phyloP scores from a whole-genome alignment of 2,888 invertebrate genomes.

The Phasia obesa region DNA sequence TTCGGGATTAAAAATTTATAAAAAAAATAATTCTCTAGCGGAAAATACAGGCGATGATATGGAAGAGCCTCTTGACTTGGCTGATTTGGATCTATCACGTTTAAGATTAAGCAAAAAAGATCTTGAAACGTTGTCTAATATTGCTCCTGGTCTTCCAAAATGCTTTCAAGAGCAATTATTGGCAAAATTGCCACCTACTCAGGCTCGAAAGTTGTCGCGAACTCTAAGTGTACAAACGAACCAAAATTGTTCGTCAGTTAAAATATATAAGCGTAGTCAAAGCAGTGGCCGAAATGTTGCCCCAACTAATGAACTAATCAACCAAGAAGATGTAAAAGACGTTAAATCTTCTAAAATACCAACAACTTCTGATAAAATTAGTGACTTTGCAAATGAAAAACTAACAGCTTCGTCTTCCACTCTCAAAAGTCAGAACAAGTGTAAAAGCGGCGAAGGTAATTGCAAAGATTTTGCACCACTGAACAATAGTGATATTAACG shows the following conservation, averaged over 20 bases:
- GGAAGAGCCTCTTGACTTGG: slow-evolving; percentile 83
- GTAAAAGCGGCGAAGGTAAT: slow-evolving; percentile 78
- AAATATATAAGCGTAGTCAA: slow-evolving; percentile 82
- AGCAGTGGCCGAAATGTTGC: slow-evolving; percentile 81
- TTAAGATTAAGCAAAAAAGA: slow-evolving; percentile 88
- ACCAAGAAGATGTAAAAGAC: slow-evolving; percentile 53
- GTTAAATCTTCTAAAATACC: not conserved
- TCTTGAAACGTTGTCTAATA: slow-evolving; percentile 86
- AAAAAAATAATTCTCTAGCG: slow-evolving; percentile 15
- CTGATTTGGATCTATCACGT: slow-evolving; percentile 87
- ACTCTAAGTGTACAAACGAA: slow-evolving; percentile 83
- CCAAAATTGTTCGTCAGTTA: slow-evolving; percentile 70
- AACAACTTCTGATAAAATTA: slow-evolving; percentile 6
- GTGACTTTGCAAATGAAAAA: slow-evolving; percentile 11
- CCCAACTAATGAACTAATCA: not conserved
- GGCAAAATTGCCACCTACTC: slow-evolving; percentile 87
- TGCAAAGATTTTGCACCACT: slow-evolving; percentile 77
- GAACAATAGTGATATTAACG: slow-evolving; percentile 79
- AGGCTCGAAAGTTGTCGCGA: slow-evolving; percentile 86
- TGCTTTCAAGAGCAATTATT: slow-evolving; percentile 88
- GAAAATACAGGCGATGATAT: slow-evolving; percentile 11
- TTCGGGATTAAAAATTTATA: slow-evolving; percentile 1
- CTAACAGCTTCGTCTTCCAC: slow-evolving; percentile 59
- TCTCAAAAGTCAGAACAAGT: slow-evolving; percentile 77
- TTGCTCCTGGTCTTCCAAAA: slow-evolving; percentile 88